Base-by-base conservation (phyloP, 2,113 vertebrate species). In the Lipotes vexillifer region DNA sequence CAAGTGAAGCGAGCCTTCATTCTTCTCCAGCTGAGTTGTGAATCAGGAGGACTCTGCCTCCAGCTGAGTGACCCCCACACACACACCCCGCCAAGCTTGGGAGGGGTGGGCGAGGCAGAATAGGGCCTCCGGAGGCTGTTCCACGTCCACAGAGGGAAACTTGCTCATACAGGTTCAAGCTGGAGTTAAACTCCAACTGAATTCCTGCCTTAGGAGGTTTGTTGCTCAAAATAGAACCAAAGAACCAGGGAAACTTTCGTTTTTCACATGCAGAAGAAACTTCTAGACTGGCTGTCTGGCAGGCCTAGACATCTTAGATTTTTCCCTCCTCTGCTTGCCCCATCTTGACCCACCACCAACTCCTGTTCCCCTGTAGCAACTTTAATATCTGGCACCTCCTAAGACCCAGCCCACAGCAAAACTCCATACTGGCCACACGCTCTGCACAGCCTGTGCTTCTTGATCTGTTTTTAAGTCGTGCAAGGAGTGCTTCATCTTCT, bases 161-260 rank as follows among this genome's bases (percentile, higher is more conserved):
- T 85, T 95, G 95, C 61, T 92, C 72, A 15, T 36, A 88, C n/a
- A 61, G 65, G 69, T 81, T 93, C 66, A 55, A 74, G 52, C 75
- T 65, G 41, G 59, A 95, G 66, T 93, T 78, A 41, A 85, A 93
- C 81, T 86, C 94, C 52, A 74, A 44, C 72, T 93, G 38, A 41
- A 88, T 95, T 87, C 88, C 81, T 94, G 83, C 72, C 93, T 96
- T 75, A 41, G 49, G 71, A 92, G n/a, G 27, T 93, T 78, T 97
- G 85, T 88, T 11, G 59, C 74, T 89, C 91, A 94, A 71, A 96
- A 93, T n/a, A 93, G 88, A 96, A 86, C 36, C 68, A 44, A 14
- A 38, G 36, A 84, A 78, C 82, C 38, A 69, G 84, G 83, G 38
- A 94, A 49, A 4, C 61, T 80, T 61, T 90, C 61, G 63, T 82